Evolutionary conservation across 2,888 invertebrate genomes (phyloP).

Genomic region (Masnerella sp.): DNA sequence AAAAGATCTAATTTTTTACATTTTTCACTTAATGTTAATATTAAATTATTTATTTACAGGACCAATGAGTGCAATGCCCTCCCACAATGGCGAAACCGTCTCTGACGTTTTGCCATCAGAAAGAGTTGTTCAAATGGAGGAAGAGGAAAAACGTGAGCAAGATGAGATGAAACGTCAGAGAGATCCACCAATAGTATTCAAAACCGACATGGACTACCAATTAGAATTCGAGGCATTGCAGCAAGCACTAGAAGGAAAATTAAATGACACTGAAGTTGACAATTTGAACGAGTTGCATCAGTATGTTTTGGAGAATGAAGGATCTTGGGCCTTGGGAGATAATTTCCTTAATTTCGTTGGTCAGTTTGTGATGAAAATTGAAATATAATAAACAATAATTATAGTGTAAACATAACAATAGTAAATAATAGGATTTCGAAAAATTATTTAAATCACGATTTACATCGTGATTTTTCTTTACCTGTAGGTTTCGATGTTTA

Average conservation of each 20-base stretch:
- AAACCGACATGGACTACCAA: constrained; percentile 84
- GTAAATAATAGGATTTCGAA: too few relatives aligned
- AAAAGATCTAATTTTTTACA: too few relatives aligned
- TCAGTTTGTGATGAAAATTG: constrained; percentile 76
- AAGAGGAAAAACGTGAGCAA: constrained; percentile 82
- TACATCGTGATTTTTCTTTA: too few relatives aligned
- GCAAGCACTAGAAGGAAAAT: constrained; percentile 83
- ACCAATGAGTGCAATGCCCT: constrained; percentile 67
- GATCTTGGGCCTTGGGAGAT: constrained; percentile 95
- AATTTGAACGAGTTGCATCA: constrained; percentile 91
- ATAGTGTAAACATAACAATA: too few relatives aligned
- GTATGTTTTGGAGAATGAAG: constrained; percentile 92
- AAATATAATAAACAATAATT: too few relatives aligned
- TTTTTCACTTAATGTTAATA: too few relatives aligned
- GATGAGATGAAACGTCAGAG: constrained; percentile 85
- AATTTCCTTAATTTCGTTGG: constrained; percentile 91
- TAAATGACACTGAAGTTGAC: constrained; percentile 86
- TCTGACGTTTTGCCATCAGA: constrained; percentile 79
- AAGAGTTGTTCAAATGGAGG: constrained; percentile 80
- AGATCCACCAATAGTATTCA: constrained; percentile 89
- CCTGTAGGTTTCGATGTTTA: too few relatives aligned
- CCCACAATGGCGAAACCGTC: constrained; percentile 68
- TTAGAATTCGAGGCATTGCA: constrained; percentile 87
- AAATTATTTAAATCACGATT: too few relatives aligned
- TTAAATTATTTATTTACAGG: constrained; percentile 55